Evolutionary conservation across 2,888 invertebrate species (phyloP).

Genomic region (Lysandra bellargus): DNA sequence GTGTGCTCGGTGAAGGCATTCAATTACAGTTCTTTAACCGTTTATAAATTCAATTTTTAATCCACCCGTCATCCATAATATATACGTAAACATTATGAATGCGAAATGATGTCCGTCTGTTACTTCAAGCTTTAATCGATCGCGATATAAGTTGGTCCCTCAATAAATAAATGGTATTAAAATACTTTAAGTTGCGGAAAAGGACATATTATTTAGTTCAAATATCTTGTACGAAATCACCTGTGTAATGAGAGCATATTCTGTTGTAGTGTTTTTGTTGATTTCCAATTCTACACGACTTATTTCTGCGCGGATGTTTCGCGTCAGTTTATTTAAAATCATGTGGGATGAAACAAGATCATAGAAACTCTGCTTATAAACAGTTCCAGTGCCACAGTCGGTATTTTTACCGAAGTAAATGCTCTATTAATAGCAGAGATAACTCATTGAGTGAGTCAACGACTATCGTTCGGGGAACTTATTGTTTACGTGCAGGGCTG

Average conservation of each 20-base stretch:
- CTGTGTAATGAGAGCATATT: too few species aligned
- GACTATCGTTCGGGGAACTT: conserved; percentile 26
- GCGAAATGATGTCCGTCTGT: not conserved
- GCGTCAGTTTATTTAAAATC: not conserved
- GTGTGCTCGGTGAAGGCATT: not conserved
- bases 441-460: conserved; percentile 21
- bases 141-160: too few species aligned
- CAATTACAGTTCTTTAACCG: not conserved
- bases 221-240: too few species aligned
- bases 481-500: conserved; percentile 7
- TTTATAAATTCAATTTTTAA: not conserved
- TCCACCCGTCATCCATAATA: not conserved
- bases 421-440: conserved; percentile 21
- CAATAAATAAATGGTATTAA: too few species aligned
- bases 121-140: too few species aligned
- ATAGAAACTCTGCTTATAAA: not conserved
- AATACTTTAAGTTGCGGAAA: too few species aligned
- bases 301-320: not conserved
- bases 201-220: too few species aligned
- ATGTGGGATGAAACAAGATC: not conserved
- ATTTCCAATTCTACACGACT: too few species aligned
- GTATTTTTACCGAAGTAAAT: conserved; percentile 6
- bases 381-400: not conserved
- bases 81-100: not conserved
- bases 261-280: too few species aligned